Base-by-base conservation (phyloP, 2,888 invertebrate species). In the Drymonia ruficornis region DNA sequence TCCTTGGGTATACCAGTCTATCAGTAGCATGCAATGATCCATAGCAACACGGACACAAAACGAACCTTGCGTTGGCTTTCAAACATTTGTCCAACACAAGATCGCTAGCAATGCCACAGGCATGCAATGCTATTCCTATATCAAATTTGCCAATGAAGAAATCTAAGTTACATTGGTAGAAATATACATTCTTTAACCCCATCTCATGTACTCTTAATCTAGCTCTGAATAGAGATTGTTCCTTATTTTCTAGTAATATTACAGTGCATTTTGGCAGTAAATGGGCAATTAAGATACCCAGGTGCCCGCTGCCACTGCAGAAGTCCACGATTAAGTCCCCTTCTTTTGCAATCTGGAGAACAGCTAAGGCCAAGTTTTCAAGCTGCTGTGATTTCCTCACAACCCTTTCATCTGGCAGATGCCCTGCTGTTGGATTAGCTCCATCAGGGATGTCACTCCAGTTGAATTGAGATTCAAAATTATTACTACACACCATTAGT, bases 71-170 rank as follows among this genome's bases (percentile, higher is more conserved):
- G 54, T 93, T 93, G 13, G 94, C 94, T 47, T 94, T 89, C 13
- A 97, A 93, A 81, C 99, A 99, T 77, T 96, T 96, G 70, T 96
- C 95, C 49, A 99, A 92, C 0, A 99, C 98, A 59, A 99, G 94
- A 87, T 99, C 99, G 1, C 98, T 98, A 1, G 98, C 98, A 12
- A 97, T 96, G 0, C 99, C 99, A 87, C 99, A 99, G 3, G 98
- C 99, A 88, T 99, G 99, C 34, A 99, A 89, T 4, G 97, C 97
- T 36, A 97, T 95, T 0, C 99, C 99, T 57, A 99, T 94, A 76
- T 98, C 94, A 90, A 98, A 97, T 49, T 93, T 81, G 0, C 97
- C 95, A 82, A 93, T 93, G 79, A 97, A 98, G 79, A 98, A 98
- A 83, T 98, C 97, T 67, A 99, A 93, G 90, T 99, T 99, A 75